Evolutionary conservation across 2,888 invertebrate species (phyloP), one percentile per base, ranked within the genome.

Genomic region (Drosophila parthenogenetica): DNA sequence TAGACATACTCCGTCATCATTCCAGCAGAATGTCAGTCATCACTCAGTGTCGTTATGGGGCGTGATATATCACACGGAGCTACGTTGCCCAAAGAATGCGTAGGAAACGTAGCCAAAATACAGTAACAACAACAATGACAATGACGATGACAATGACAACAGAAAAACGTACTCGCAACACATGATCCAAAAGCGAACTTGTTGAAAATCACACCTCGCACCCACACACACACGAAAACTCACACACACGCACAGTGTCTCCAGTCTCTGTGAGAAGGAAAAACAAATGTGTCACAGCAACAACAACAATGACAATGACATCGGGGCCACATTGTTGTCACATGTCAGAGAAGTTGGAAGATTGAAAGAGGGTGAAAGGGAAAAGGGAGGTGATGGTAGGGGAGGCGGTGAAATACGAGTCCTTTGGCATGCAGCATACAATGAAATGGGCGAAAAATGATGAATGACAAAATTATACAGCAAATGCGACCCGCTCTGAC

Each of bases 401-500:
- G 35, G 66, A 42, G 54, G 13, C 51, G 53, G 50, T 82, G 81
- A 85, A 85, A 82, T 82, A 77, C 85, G 85, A 82, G 75, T 81
- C 79, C 78, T 81, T 63, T 62, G 70, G 77, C 81, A 83, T 84
- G 84, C 81, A 77, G 68, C 71, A 64, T 66, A 61, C 81, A 75
- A 71, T 68, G 74, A 86, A 86, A 86, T 83, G 83, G 81, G 80
- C 80, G 81, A 87, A 86, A 86, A 86, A 86, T 86, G 83, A 86
- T 86, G 85, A 86, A 86, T 87, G 88, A 87, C 88, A 83, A 83
- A 87, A 86, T 86, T 86, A 86, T 87, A 83, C 85, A 87, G 83
- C 83, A 84, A 87, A 81, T 83, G 84, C 87, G 78, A 73, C 65
- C 77, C 81, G 50, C 58, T 46, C 77, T 83, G 85, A 87, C 88